phyloP scores from a whole-genome alignment of 1,140 invertebrate genomes.

The Philotrypesis tridentata region DNA sequence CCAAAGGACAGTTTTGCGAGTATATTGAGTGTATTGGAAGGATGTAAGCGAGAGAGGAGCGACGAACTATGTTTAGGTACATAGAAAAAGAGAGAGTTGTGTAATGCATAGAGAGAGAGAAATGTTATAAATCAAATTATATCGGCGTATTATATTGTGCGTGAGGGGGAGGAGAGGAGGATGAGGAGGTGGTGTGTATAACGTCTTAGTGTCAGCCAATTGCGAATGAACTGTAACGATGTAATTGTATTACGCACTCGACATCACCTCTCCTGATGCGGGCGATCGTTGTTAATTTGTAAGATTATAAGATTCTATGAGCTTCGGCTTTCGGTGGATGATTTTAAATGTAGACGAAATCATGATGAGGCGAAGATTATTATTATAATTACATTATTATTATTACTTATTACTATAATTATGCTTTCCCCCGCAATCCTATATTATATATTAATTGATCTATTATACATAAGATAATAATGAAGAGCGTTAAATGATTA shows the following conservation, averaged over 20 bases:
- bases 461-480: conserved; percentile 25
- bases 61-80: not conserved
- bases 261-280: not conserved
- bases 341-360: conserved; percentile 44
- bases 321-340: conserved; percentile 60
- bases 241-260: conserved; percentile 25
- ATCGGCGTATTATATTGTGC: not conserved
- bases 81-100: not conserved
- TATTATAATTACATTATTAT: conserved; percentile 44
- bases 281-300: conserved; percentile 45
- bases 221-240: conserved; percentile 5
- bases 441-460: not conserved
- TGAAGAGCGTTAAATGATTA: conserved; percentile 37
- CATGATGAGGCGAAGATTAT: conserved; percentile 45
- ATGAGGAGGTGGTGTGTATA: not conserved
- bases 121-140: conserved; percentile 31
- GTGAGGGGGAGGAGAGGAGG: not conserved
- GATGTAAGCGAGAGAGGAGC: not conserved
- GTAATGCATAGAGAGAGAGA: not conserved
- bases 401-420: conserved; percentile 47
- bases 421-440: conserved; percentile 48
- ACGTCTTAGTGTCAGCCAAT: not conserved
- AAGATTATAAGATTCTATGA: conserved; percentile 45
- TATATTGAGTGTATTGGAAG: not conserved
- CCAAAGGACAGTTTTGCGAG: not conserved